Evolutionary conservation across 2,113 vertebrate genomes (phyloP), one percentile per base, ranked within the genome.

Genomic region (Corythoichthys haematopterus): DNA sequence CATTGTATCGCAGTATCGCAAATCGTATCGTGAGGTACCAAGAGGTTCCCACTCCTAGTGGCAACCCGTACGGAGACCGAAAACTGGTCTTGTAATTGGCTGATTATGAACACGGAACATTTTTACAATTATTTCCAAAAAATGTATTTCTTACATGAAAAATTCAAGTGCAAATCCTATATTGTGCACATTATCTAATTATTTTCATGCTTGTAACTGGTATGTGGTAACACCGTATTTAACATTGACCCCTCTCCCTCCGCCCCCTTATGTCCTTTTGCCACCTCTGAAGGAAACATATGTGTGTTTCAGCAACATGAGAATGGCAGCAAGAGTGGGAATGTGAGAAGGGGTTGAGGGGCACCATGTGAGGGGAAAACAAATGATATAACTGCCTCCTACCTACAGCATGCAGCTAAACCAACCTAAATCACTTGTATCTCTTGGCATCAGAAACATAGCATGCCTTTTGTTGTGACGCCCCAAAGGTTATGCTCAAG

Each of bases 361-460:
- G 71, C 71, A 55, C 66, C 61, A 9, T 13, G 36, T 65, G 63
- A 69, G 57, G 48, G 72, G 73, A 86, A 80, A 89, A 87, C 77
- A 79, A 84, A 82, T 82, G 75, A 87, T 84, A 80, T 80, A 85
- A 84, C 80, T 62, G 51, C 65, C 50, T 77, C 80, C 46, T 63
- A 65, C 68, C 52, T 75, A 43, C 40, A 43, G 40, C 2, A 8
- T 70, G 56, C 35, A 20, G 59, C 14, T 51, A 35, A 12, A 6
- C 8, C 38, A 20, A 3, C 20, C 16, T 45, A 5, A 3, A 7
- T 12, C 43, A 63, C 43, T 35, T 62, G n/a, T 4, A 2, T 1
- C 9, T 3, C 52, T 47, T 58, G 50, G 2, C 45, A 68, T 38
- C 37, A 43, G 3, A 63, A 76, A 47, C 10, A 8, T 16, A 65